Evolutionary conservation across 2,113 vertebrate species (phyloP).

Genomic region (Tachysurus fulvidraco): DNA sequence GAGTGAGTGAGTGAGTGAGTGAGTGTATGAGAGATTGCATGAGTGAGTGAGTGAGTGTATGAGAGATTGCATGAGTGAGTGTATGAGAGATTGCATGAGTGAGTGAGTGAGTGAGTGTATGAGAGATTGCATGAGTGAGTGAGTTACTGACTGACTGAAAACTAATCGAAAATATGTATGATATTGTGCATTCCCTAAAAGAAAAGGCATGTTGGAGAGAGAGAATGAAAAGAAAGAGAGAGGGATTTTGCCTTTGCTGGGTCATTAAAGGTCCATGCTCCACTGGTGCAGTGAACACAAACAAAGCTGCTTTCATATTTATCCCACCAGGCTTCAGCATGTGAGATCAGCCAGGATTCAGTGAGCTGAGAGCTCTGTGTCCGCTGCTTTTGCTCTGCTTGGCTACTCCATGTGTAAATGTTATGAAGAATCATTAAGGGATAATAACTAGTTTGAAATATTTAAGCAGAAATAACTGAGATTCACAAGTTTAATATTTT

Average conservation of each 20-base stretch:
- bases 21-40: too few species aligned
- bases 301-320: slow-evolving; percentile 29
- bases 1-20: too few species aligned
- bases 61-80: too few species aligned
- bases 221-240: not conserved
- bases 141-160: too few species aligned
- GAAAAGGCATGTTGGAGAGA: not conserved
- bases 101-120: too few species aligned
- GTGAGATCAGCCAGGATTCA: slow-evolving; percentile 23
- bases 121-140: too few species aligned
- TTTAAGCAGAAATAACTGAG: too few species aligned
- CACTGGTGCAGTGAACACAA: slow-evolving; percentile 36
- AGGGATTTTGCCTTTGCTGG: slow-evolving; percentile 34
- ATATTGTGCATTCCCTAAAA: not conserved
- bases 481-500: too few species aligned
- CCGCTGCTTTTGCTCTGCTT: slow-evolving; percentile 14
- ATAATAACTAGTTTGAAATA: not conserved
- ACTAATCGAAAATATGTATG: too few species aligned
- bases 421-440: not conserved
- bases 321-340: not conserved
- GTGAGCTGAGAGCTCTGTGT: slow-evolving; percentile 27
- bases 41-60: too few species aligned
- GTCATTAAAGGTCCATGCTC: slow-evolving; percentile 48
- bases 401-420: not conserved
- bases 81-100: too few species aligned